Conservation (phyloP, 2,797 vertebrate genomes). For the Tokudaia muenninki region DNA sequence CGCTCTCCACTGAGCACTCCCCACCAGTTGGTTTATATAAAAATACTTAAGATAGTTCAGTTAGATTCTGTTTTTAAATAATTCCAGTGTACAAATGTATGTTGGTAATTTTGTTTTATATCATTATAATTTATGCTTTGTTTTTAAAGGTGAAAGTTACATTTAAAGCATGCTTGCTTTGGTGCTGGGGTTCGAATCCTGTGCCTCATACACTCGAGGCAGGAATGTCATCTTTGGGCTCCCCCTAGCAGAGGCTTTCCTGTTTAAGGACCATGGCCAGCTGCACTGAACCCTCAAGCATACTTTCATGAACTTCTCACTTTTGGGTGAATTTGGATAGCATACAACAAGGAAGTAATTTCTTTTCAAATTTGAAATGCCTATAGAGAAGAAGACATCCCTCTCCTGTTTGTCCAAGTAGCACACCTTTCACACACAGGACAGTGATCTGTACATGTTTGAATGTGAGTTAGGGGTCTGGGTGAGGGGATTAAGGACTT, state of each 20-base stretch:
- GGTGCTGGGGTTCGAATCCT: not conserved
- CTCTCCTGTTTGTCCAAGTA: not conserved
- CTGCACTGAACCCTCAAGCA: not conserved
- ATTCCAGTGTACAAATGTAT: not conserved
- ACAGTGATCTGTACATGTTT: not conserved
- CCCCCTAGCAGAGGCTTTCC: not conserved
- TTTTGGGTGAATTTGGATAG: slow-evolving; percentile 37
- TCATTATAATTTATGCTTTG: slow-evolving; percentile 13
- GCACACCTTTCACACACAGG: not conserved
- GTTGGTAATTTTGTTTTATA: slow-evolving; percentile 24
- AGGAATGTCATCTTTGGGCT: too few relatives aligned
- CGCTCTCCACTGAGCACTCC: too few relatives aligned
- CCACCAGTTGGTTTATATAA: slow-evolving; percentile 1
- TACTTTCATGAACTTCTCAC: not conserved
- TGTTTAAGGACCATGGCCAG: not conserved
- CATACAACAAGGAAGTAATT: slow-evolving; percentile 26
- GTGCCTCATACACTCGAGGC: too few relatives aligned
- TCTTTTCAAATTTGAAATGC: not conserved
- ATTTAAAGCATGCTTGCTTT: not conserved
- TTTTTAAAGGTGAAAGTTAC: slow-evolving; percentile 57
- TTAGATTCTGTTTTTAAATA: slow-evolving; percentile 51
- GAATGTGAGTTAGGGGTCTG: not conserved
- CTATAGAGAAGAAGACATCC: not conserved
- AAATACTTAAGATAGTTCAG: not conserved
- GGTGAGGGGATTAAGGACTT: not conserved